phyloP scores from a whole-genome alignment of 2,113 vertebrate genomes.

The Cavia aperea region DNA sequence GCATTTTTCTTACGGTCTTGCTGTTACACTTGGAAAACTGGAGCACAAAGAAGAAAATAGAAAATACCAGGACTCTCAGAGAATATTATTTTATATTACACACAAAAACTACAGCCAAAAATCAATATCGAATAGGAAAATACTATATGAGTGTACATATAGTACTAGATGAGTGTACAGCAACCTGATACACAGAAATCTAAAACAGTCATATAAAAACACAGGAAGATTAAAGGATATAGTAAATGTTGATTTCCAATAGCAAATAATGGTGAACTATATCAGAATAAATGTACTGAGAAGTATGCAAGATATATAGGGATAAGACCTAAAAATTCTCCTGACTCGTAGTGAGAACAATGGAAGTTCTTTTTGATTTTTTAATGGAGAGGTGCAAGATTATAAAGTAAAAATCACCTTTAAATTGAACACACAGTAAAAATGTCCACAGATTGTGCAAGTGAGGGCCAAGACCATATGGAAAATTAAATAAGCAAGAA shows the following conservation, averaged over 20 bases:
- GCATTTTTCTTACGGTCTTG: neutral
- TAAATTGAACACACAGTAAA: neutral
- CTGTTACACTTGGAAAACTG: neutral
- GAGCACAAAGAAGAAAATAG: neutral
- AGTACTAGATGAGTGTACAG: too few species aligned
- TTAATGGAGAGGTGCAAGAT: neutral
- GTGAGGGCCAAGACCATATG: neutral
- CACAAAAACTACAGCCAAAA: neutral
- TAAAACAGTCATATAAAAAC: neutral
- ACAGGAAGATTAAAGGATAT: neutral
- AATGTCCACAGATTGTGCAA: neutral
- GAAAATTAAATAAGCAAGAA: neutral
- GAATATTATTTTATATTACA: neutral
- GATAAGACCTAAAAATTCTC: slow-evolving; percentile 17
- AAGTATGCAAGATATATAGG: neutral
- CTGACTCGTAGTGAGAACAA: neutral
- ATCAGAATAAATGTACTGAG: neutral
- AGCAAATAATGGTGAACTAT: neutral
- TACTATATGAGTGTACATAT: neutral
- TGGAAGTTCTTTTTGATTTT: neutral
- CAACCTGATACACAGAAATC: neutral
- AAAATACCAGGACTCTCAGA: neutral
- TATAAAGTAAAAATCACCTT: slow-evolving; percentile 13
- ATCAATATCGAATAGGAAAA: neutral
- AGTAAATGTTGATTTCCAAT: neutral